Conservation (phyloP, 2,113 vertebrate species). For the Thomomys bottae region DNA sequence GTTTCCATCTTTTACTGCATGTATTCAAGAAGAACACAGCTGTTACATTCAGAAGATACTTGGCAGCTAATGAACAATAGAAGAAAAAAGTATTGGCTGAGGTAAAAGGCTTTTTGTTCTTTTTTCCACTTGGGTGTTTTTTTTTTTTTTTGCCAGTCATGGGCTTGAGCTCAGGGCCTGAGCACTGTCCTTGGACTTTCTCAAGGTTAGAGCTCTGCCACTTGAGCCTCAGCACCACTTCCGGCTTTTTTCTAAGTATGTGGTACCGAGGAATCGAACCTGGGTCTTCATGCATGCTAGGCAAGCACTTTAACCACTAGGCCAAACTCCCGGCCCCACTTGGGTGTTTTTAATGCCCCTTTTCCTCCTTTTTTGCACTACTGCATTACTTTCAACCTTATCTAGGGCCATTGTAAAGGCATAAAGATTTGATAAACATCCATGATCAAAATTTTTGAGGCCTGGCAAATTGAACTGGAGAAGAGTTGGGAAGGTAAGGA, state of each 20-base stretch:
- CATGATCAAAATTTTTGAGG: neutral
- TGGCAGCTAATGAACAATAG: slow-evolving; percentile 63
- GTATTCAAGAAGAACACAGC: slow-evolving; percentile 62
- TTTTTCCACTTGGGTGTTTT: slow-evolving; percentile 17
- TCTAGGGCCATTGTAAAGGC: slow-evolving; percentile 9
- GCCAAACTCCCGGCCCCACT: too few relatives aligned
- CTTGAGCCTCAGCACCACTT: too few relatives aligned
- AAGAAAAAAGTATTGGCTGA: slow-evolving; percentile 25
- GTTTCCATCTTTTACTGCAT: slow-evolving; percentile 32
- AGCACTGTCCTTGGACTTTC: too few relatives aligned
- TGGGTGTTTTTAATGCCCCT: slow-evolving; percentile 24
- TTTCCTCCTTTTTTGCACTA: slow-evolving; percentile 1
- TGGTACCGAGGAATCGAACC: too few relatives aligned
- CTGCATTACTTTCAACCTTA: neutral
- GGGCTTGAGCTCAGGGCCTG: too few relatives aligned
- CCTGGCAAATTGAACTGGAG: neutral
- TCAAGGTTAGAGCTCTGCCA: too few relatives aligned
- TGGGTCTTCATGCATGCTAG: too few relatives aligned
- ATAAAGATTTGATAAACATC: neutral
- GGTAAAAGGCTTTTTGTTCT: slow-evolving; percentile 26
- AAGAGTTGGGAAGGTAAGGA: neutral
- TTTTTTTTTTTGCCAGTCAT: too few relatives aligned
- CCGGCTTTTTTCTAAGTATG: too few relatives aligned
- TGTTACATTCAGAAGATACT: slow-evolving; percentile 60
- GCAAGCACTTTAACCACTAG: too few relatives aligned